phyloP scores from a whole-genome alignment of 2,797 vertebrate genomes.

The Kryptolebias ocellatus region DNA sequence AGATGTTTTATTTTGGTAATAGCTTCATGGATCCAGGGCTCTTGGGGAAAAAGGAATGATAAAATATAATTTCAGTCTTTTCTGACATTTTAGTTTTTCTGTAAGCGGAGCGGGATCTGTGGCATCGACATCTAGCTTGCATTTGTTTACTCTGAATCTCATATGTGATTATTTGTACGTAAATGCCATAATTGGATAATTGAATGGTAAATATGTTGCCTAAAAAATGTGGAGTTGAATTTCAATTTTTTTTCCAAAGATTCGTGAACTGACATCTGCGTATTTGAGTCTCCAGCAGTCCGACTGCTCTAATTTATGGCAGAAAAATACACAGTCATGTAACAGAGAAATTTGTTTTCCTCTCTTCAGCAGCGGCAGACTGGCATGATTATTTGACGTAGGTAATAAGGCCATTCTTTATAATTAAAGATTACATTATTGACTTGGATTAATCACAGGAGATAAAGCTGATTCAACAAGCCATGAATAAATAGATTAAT shows the following conservation, averaged over 20 bases:
- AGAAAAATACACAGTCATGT: constrained; percentile 55
- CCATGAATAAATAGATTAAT: constrained; percentile 78
- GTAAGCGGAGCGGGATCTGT: constrained; percentile 4
- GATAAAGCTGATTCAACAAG: constrained; percentile 80
- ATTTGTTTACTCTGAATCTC: constrained; percentile 5
- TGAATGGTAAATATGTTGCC: neutral
- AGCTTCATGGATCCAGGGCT: constrained; percentile 34
- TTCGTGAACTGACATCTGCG: constrained; percentile 6
- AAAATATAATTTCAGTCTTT: constrained; percentile 49
- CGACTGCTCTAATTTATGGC: constrained; percentile 43
- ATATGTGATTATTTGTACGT: too few relatives aligned
- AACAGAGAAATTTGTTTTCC: constrained; percentile 58
- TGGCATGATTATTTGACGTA: constrained; percentile 64
- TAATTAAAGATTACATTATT: constrained; percentile 82
- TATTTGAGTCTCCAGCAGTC: constrained; percentile 26
- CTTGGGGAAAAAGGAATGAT: constrained; percentile 35
- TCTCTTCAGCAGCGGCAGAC: constrained; percentile 41
- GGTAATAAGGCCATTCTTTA: constrained; percentile 73
- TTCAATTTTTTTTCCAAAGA: neutral
- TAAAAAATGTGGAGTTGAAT: too few relatives aligned
- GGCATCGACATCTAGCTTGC: neutral
- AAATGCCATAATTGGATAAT: neutral
- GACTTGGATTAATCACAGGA: constrained; percentile 76
- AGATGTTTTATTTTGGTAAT: constrained; percentile 71
- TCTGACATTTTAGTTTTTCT: constrained; percentile 35